Evolutionary conservation across 2,888 invertebrate genomes (phyloP).

Genomic region (Lepidocyrtoides sp.): DNA sequence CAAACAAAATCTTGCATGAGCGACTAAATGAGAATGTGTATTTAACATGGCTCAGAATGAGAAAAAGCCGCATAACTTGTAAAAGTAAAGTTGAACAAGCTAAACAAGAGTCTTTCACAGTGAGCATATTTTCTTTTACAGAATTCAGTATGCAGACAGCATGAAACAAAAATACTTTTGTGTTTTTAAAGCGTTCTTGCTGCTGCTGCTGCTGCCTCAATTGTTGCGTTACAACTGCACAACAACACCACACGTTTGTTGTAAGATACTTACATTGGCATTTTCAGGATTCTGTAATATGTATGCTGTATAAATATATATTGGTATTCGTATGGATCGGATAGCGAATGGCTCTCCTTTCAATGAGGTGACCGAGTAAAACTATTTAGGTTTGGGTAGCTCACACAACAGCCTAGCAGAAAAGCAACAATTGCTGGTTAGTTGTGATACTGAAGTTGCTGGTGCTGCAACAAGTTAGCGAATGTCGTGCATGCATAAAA

Average conservation of each 20-base stretch:
- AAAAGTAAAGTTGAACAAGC: constrained; percentile 40
- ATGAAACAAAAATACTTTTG: constrained; percentile 52
- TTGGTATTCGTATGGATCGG: constrained; percentile 66
- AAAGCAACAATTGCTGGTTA: constrained; percentile 66
- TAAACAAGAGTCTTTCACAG: constrained; percentile 12
- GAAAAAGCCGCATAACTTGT: constrained; percentile 66
- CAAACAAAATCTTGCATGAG: constrained; percentile 4
- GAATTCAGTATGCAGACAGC: background rate
- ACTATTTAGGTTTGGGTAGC: constrained; percentile 83
- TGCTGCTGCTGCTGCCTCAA: no score
- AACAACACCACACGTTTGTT: constrained; percentile 25
- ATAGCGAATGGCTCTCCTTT: constrained; percentile 72
- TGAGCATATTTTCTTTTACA: constrained; percentile 20
- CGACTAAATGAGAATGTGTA: background rate
- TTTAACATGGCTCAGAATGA: background rate
- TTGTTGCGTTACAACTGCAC: constrained; percentile 43
- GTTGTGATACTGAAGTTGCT: constrained; percentile 61
- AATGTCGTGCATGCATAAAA: background rate
- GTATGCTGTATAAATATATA: no score
- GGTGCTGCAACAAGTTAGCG: constrained; percentile 65
- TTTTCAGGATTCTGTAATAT: constrained; percentile 57
- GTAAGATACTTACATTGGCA: constrained; percentile 65
- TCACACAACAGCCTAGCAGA: constrained; percentile 47
- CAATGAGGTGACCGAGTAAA: constrained; percentile 85
- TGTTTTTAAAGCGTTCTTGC: constrained; percentile 38